Evolutionary conservation across 2,797 vertebrate genomes (phyloP), one percentile per base, ranked within the genome.

Genomic region (Enteromius unitaeniatus): DNA sequence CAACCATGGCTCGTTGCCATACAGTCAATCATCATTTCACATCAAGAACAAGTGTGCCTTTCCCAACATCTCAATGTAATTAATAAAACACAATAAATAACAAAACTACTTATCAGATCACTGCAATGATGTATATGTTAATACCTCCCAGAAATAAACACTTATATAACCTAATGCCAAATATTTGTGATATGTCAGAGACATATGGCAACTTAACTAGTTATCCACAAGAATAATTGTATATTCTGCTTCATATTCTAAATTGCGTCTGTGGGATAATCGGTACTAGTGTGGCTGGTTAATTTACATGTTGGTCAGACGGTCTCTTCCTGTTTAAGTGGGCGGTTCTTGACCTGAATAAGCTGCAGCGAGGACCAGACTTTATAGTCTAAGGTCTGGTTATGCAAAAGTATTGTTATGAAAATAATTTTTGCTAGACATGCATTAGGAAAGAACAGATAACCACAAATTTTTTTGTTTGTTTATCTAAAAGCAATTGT

Each of bases 221-320:
- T 51, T 73, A 37, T 75, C 21, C 21, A 75, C 21, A 31, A 55
- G 73, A 34, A 75, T 53, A 37, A 14, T 15, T 55, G 10, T 55
- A 37, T 21, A 55, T 75, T n/a, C 72, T 11, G 28, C 19, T 75
- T 37, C 6, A 31, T 55, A n/a, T 55, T 55, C 19, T 75, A 21
- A 55, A 34, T 75, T 2, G 34, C 14, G 10, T 34, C 19, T 37
- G 19, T 34, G 10, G 21, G 34, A 55, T 37, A 23, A 75, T 75
- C 17, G 21, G 49, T n/a, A 37, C 3, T 14, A 40, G 2, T 4
- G 21, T 2, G 19, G 34, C 34, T 40, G n/a, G 10, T 40, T 76
- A 34, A 58, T 58, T 76, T 76, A 76, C 73, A 76, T 76, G 73
- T 76, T 53, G 31, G 73, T 76, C 74, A 60, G 53, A 60, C n/a